Base-by-base conservation (phyloP, 2,888 invertebrate species). In the Scelioninae gen. 1 region DNA sequence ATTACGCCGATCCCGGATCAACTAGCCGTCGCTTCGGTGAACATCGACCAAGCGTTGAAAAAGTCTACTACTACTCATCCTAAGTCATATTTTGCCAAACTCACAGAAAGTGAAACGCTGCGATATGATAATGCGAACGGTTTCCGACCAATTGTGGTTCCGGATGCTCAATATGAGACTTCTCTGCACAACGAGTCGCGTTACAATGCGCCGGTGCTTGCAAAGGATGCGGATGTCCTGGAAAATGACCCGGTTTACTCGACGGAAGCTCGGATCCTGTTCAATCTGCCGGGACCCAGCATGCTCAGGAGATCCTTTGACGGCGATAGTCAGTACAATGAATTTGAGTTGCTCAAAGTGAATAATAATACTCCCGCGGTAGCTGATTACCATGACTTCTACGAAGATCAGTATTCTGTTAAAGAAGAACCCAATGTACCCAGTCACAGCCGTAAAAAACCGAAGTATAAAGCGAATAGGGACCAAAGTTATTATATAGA, bases 301-400 rank as follows among this genome's bases (percentile, higher is more conserved):
- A 77, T 87, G 10, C 87, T 90, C 79, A 88, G 92, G 0, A 84
- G 92, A 47, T 91, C 89, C 0, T 92, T 89, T 71, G 86, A 90
- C 55, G 62, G 83, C 8, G 88, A 88, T 43, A 87, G 86, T 2
- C 84, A 77, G 2, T 88, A 85, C 31, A 90, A 89, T 75, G 90
- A 90, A 13, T 91, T 92, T 68, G 92, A 92, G 71, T 63, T 92
- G 32, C 86, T 92, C 2, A 92, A 91, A 82, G 90, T 92, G 16
- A 89, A 83, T 11, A 91, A 92, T 55, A 85, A 90, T 38, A 92
- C 92, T 0, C 91, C 92, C 0, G 87, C 88, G 2, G 86, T 92
- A 0, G 92, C 92, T 6, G 90, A 90, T 85, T 92, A 92, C 38
- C 87, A 88, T 9, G 87, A 90, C 7, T 90, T 90, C 62, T 91